These are phyloP conservation scores for Arnoldichthys spilopterus DNA, from an alignment of 2,797 vertebrate genomes.

Conservation along the genomic window DNA sequence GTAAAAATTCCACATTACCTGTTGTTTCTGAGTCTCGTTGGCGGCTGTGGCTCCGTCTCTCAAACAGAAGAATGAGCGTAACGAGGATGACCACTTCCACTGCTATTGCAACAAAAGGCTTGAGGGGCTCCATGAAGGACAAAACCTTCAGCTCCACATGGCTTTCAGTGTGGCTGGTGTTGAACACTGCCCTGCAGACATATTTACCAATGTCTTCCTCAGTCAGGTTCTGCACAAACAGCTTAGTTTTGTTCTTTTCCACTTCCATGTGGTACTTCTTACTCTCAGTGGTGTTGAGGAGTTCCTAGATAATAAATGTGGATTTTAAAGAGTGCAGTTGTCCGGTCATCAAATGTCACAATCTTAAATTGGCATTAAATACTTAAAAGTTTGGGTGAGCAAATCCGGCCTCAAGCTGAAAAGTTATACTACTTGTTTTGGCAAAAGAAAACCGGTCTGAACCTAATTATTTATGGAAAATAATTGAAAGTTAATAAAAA, in stretches of 20 bases:
- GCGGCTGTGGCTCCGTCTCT: conserved; percentile 72
- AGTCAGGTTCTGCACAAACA: conserved; percentile 77
- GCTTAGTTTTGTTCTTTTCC: conserved; percentile 52
- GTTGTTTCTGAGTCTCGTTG: conserved; percentile 19
- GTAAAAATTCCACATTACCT: conserved; percentile 59
- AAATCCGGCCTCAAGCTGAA: no score
- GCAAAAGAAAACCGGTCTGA: no score
- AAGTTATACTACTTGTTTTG: no score
- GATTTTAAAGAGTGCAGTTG: no score
- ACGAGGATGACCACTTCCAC: conserved; percentile 83
- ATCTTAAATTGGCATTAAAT: no score
- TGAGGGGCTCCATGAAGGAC: conserved; percentile 83
- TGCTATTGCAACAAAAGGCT: conserved; percentile 83
- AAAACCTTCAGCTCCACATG: conserved; percentile 78
- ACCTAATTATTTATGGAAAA: no score
- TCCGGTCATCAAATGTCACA: no score
- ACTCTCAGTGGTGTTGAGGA: conserved; percentile 66
- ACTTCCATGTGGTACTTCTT: conserved; percentile 70
- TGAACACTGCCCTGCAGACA: conserved; percentile 80
- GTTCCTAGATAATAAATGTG: conserved; percentile 64
- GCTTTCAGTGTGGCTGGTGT: conserved; percentile 63
- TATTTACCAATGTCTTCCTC: conserved; percentile 77
- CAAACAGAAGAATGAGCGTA: conserved; percentile 80
- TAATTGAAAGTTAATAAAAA: no score
- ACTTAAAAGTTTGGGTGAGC: no score